Evolutionary conservation across 2,113 vertebrate species (phyloP), one percentile per base, ranked within the genome.

Genomic region (Alligator sinensis): DNA sequence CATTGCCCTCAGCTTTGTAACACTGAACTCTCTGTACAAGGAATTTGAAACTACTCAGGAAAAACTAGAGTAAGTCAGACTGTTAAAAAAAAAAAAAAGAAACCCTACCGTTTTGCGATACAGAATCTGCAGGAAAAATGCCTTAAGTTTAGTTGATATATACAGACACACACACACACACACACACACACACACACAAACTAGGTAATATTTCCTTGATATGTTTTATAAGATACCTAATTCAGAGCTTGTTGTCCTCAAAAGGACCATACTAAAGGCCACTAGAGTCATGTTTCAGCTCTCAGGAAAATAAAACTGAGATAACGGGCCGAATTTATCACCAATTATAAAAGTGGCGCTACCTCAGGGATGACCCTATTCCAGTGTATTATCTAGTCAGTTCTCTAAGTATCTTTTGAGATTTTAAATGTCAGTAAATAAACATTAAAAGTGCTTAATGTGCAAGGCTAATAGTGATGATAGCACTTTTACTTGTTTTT

Each of bases 401-500:
- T 72, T 91, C 88, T 91, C 91, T 1, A 1, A 84, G 78, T 78
- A 81, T 77, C 81, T 91, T 96, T 63, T 88, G 47, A 96, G 89
- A 92, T 95, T 92, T 94, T 87, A 88, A 47, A 91, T 90, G 94
- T 92, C 96, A 96, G 84, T 92, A 95, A 97, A 90, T 91, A 96
- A 96, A 91, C 95, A 94, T 84, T 90, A 84, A 96, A 95, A 92
- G 90, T 94, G 95, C 97, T 97, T 95, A 93, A 80, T 89, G 95
- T 80, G 86, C 95, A 95, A 91, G 88, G 95, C 96, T 96, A 96
- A 91, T 90, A 89, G 92, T 95, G 96, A 97, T 94, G 96, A 94
- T 95, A 97, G 93, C 95, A 94, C 97, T 97, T 97, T 85, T 93
- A 96, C 95, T 88, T 78, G 14, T 86, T 59, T 97, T 96, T 97